Evolutionary conservation across 2,113 vertebrate species (phyloP).

Genomic region (Procavia capensis): DNA sequence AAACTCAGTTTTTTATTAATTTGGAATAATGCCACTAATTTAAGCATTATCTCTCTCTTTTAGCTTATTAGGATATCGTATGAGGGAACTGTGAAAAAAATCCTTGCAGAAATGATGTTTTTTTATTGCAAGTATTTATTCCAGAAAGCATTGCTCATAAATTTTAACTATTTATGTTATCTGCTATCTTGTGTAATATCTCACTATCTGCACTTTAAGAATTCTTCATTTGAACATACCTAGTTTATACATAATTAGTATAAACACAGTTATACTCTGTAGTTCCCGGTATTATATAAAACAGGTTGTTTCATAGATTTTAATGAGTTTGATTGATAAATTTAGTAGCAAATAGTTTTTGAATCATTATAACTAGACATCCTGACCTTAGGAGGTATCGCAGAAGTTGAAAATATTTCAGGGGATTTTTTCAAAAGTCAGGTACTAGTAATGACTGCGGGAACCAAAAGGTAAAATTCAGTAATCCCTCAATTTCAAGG

Average conservation of each 20-base stretch:
- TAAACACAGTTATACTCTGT: background rate
- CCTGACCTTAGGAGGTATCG: conserved; percentile 25
- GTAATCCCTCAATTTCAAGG: conserved; percentile 1
- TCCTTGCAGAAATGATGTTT: conserved; percentile 31
- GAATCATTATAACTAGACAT: conserved; percentile 40
- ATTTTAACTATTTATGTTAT: conserved; percentile 37
- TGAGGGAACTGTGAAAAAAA: background rate
- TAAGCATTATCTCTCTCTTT: background rate
- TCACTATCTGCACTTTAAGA: background rate
- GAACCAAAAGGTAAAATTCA: background rate
- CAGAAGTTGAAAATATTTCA: conserved; percentile 35
- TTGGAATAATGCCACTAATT: background rate
- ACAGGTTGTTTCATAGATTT: conserved; percentile 7
- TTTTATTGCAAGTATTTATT: background rate
- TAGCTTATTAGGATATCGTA: background rate
- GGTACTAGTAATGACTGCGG: background rate
- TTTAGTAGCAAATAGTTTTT: background rate
- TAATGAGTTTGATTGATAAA: background rate
- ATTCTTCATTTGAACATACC: too few species aligned
- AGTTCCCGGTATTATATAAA: background rate
- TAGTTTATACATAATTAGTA: too few species aligned
- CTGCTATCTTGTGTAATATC: background rate
- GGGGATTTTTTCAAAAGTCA: background rate
- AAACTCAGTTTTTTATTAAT: background rate
- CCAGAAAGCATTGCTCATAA: background rate